phyloP scores from a whole-genome alignment of 2,113 vertebrate genomes.

The Sylvia atricapilla region DNA sequence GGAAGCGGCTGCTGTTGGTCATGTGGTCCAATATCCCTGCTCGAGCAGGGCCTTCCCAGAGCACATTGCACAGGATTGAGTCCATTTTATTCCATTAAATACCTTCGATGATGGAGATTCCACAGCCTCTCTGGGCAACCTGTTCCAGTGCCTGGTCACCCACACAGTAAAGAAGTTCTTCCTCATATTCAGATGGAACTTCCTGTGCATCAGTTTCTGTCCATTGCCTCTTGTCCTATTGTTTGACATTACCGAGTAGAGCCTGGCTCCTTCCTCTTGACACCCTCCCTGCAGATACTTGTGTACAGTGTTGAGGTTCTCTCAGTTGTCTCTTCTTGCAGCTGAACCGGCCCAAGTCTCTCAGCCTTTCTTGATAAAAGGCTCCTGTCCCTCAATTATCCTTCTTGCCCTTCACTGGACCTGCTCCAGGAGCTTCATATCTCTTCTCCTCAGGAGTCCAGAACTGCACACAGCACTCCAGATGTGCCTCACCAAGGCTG shows the following conservation, averaged over 20 bases:
- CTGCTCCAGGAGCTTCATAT: rapidly evolving
- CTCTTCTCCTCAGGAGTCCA: neutral
- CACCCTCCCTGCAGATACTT: neutral
- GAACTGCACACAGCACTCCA: neutral
- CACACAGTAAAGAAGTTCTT: neutral
- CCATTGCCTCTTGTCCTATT: neutral
- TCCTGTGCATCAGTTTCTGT: neutral
- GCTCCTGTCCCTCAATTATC: neutral
- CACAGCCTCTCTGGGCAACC: neutral
- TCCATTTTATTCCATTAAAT: neutral
- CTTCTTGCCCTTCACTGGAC: neutral
- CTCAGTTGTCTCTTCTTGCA: neutral
- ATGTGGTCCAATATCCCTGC: too few species aligned
- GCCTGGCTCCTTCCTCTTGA: rapidly evolving
- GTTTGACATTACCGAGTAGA: neutral
- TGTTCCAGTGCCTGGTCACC: neutral
- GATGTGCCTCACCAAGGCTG: neutral
- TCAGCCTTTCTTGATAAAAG: neutral
- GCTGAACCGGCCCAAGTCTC: rapidly evolving
- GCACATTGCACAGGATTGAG: neutral
- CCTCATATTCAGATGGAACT: neutral
- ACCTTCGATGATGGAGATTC: neutral
- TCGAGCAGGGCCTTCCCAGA: neutral
- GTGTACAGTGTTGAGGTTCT: rapidly evolving
- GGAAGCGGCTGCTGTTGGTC: neutral